phyloP scores from a whole-genome alignment of 2,888 invertebrate genomes.

The Notodonta dromedarius region DNA sequence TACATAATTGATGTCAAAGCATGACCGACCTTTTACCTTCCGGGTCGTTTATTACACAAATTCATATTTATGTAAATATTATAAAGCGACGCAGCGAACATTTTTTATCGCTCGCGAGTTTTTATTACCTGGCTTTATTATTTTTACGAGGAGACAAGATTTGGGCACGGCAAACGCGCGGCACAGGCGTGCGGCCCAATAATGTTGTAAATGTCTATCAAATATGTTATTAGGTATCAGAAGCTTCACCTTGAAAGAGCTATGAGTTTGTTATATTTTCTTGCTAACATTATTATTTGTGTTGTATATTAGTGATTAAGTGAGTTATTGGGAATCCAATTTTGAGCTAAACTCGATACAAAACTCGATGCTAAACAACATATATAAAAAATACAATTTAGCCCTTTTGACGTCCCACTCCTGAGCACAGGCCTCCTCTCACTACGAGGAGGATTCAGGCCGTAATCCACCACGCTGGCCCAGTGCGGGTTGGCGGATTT shows the following conservation, averaged over 20 bases:
- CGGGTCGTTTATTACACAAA: not conserved
- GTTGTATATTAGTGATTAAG: no score
- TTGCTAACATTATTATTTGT: no score
- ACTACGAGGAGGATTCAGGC: no score
- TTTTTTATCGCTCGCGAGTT: slow-evolving; percentile 26
- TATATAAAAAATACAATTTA: no score
- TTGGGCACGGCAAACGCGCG: slow-evolving; percentile 27
- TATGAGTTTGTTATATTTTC: no score
- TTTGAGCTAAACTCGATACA: no score
- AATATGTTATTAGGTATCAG: slow-evolving; percentile 4
- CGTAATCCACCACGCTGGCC: no score
- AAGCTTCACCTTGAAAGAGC: not conserved
- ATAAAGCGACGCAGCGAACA: not conserved
- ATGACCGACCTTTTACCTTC: not conserved
- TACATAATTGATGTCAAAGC: no score
- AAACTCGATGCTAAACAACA: not conserved
- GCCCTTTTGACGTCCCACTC: no score
- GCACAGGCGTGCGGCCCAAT: slow-evolving; percentile 25
- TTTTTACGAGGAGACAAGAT: slow-evolving; percentile 39
- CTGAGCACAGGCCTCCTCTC: no score
- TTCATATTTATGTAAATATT: slow-evolving; percentile 3
- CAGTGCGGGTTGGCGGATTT: no score
- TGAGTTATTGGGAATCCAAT: no score
- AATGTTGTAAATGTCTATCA: slow-evolving; percentile 23
- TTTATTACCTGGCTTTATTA: slow-evolving; percentile 34